These are phyloP conservation scores for Balearica regulorum DNA, from an alignment of 2,797 vertebrate genomes.

Conservation along the genomic window DNA sequence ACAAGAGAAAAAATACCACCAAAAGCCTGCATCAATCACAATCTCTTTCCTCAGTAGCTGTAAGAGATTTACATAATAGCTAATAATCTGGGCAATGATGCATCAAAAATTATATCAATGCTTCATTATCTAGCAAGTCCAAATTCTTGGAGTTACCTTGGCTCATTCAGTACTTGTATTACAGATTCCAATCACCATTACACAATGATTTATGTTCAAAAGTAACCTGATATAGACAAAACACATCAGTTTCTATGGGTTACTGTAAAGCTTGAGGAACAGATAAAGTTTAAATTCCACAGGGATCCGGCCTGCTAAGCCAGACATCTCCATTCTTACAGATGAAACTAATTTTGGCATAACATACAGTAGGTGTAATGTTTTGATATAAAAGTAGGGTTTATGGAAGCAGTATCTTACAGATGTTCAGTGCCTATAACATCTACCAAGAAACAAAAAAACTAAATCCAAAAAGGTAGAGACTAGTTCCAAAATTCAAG, in stretches of 20 bases:
- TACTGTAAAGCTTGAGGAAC: not conserved
- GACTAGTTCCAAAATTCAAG: not conserved
- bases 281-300: not conserved
- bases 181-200: not conserved
- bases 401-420: not conserved
- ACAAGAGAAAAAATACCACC: slow-evolving; percentile 20
- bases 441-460: not conserved
- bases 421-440: not conserved
- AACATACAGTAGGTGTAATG: not conserved
- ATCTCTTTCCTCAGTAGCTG: not conserved
- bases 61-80: not conserved
- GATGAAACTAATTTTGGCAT: not conserved
- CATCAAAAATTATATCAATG: not conserved
- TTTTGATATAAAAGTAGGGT: not conserved
- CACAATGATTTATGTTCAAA: not conserved
- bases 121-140: not conserved
- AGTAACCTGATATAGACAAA: not conserved
- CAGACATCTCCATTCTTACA: not conserved
- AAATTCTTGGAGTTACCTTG: not conserved
- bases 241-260: not conserved
- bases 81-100: not conserved
- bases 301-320: not conserved
- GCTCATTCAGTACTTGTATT: not conserved
- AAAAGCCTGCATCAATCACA: not conserved
- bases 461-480: not conserved